Conservation (phyloP, 2,888 invertebrate species). For the Lycophotia porphyrea region DNA sequence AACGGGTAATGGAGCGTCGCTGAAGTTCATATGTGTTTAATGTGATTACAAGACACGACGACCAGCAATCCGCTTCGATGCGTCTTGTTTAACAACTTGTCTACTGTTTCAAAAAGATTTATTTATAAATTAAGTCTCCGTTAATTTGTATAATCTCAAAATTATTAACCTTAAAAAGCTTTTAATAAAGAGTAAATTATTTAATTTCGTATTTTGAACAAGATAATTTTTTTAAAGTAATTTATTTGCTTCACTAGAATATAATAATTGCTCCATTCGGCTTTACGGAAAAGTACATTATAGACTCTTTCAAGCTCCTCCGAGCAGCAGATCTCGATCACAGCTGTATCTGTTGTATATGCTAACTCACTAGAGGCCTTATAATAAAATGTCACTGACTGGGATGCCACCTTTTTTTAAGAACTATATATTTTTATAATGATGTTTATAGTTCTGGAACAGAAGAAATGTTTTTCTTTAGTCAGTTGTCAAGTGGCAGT, state of each 20-base stretch:
- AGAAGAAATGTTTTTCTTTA: no score
- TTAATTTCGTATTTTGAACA: neutral
- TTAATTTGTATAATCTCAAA: no score
- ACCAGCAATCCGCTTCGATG: conserved; percentile 1
- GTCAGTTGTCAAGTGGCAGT: no score
- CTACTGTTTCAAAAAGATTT: neutral
- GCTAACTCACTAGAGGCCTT: no score
- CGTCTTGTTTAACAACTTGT: neutral
- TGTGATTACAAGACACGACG: conserved; percentile 33
- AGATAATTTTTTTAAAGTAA: neutral
- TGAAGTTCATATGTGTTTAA: conserved; percentile 26
- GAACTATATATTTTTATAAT: no score
- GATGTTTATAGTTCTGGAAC: no score
- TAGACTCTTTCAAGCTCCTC: no score
- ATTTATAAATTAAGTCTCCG: neutral
- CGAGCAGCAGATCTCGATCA: no score
- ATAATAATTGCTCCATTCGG: neutral
- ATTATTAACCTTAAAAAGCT: neutral
- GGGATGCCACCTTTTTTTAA: no score
- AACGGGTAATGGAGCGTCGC: conserved; percentile 12
- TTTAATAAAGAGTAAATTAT: neutral
- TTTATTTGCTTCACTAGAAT: neutral
- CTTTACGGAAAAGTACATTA: neutral
- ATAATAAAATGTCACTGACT: no score
- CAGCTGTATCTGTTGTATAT: no score